Evolutionary conservation across 2,888 invertebrate species (phyloP).

Genomic region (Drosophila neonasuta): DNA sequence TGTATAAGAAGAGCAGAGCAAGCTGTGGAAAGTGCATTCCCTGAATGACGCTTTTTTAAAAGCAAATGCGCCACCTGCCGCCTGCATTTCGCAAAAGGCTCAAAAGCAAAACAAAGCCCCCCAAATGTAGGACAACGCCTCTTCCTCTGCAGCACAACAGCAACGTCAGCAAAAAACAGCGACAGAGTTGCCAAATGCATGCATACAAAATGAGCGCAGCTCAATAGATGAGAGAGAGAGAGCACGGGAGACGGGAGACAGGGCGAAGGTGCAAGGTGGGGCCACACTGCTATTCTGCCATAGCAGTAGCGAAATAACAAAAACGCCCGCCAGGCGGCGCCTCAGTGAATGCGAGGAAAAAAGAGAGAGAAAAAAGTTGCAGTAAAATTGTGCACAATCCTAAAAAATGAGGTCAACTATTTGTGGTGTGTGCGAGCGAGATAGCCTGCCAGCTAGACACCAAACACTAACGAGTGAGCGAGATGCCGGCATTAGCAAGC

Average conservation of each 20-base stretch:
- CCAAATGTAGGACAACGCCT: constrained; percentile 64
- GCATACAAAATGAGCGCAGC: constrained; percentile 72
- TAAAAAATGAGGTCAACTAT: constrained; percentile 78
- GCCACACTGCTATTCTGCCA: neutral
- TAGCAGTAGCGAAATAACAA: constrained; percentile 29
- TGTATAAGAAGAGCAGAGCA: constrained; percentile 19
- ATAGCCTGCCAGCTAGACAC: constrained; percentile 10
- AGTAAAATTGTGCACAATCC: constrained; percentile 71
- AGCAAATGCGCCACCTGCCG: constrained; percentile 56
- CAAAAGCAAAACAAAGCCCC: constrained; percentile 58
- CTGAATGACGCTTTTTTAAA: constrained; percentile 54
- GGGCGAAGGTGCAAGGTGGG: neutral
- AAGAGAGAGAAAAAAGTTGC: constrained; percentile 49
- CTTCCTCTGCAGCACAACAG: constrained; percentile 9
- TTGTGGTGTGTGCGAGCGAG: constrained; percentile 47
- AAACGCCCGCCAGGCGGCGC: constrained; percentile 71
- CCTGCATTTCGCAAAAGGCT: constrained; percentile 41
- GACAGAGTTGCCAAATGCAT: constrained; percentile 76
- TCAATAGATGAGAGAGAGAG: constrained; percentile 28
- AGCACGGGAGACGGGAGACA: neutral
- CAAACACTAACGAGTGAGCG: constrained; percentile 8
- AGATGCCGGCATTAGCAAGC: constrained; percentile 8
- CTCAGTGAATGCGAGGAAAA: constrained; percentile 44
- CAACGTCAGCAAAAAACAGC: constrained; percentile 57
- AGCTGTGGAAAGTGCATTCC: constrained; percentile 54